A percentile compares a stretch with the other conserved stretches of the same genome.
Conservation (phyloP, 2,113 vertebrate species). For the Anarhynchus alexandrinus region DNA sequence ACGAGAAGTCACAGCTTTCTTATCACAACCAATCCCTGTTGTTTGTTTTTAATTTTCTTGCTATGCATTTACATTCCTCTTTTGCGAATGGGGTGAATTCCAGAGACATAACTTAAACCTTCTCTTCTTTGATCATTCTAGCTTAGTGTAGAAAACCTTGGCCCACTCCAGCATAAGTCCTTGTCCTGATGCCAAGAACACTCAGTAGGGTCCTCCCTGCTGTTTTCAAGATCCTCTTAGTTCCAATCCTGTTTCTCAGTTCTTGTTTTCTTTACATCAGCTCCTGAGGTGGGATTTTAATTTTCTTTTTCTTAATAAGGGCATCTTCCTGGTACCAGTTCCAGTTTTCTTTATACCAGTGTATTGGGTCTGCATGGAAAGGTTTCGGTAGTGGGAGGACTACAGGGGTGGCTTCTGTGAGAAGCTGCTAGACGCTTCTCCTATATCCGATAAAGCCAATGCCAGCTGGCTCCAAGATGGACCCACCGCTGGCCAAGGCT, state of each 20-base stretch:
- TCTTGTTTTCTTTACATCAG: neutral
- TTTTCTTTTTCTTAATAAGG: neutral
- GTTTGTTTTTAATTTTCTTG: neutral
- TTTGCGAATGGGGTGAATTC: neutral
- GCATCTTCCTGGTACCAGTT: neutral
- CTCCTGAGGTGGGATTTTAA: neutral
- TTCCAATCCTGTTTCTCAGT: neutral
- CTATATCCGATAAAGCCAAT: neutral
- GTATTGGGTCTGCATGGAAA: neutral
- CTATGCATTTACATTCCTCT: neutral
- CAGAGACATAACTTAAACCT: neutral
- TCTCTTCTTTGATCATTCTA: neutral
- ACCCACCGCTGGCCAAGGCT: neutral
- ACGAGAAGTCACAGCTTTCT: neutral
- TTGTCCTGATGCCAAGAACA: neutral
- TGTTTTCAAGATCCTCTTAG: neutral
- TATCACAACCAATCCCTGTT: neutral
- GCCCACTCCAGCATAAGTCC: neutral
- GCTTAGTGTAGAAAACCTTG: neutral
- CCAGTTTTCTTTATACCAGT: neutral
- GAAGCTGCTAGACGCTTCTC: neutral
- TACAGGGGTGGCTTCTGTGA: neutral
- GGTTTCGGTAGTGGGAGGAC: neutral
- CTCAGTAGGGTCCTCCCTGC: neutral
- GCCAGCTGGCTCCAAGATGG: neutral